Evolutionary conservation across 1,140 invertebrate species (phyloP).

Genomic region (Papilio polyxenes): DNA sequence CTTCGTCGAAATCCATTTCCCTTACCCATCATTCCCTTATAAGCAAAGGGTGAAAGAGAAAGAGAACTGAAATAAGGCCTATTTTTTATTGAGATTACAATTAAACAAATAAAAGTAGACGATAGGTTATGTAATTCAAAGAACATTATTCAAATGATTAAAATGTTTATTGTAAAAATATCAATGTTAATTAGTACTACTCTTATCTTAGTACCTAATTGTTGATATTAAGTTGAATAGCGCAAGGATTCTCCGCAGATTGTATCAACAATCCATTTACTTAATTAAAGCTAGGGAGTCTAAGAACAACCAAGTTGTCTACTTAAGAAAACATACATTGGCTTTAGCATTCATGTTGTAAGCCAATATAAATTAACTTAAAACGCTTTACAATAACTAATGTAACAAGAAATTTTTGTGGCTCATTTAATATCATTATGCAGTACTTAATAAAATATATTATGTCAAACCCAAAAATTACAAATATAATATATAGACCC

Average conservation of each 20-base stretch:
- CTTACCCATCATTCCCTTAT: too few relatives aligned
- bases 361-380: not conserved
- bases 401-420: too few relatives aligned
- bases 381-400: too few relatives aligned
- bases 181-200: not conserved
- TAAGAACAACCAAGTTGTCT: not conserved
- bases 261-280: not conserved
- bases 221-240: constrained; percentile 4
- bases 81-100: not conserved
- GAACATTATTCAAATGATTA: too few relatives aligned
- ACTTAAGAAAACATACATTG: not conserved
- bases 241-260: not conserved
- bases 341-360: not conserved
- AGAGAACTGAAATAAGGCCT: too few relatives aligned
- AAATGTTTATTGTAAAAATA: not conserved
- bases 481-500: too few relatives aligned
- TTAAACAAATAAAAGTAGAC: not conserved
- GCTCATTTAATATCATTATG: too few relatives aligned
- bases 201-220: constrained; percentile 2
- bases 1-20: too few relatives aligned
- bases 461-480: too few relatives aligned
- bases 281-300: not conserved
- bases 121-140: not conserved
- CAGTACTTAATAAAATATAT: too few relatives aligned
- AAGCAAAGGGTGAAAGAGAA: too few relatives aligned